phyloP scores from a whole-genome alignment of 2,888 invertebrate species.

The Hermodice carunculata region DNA sequence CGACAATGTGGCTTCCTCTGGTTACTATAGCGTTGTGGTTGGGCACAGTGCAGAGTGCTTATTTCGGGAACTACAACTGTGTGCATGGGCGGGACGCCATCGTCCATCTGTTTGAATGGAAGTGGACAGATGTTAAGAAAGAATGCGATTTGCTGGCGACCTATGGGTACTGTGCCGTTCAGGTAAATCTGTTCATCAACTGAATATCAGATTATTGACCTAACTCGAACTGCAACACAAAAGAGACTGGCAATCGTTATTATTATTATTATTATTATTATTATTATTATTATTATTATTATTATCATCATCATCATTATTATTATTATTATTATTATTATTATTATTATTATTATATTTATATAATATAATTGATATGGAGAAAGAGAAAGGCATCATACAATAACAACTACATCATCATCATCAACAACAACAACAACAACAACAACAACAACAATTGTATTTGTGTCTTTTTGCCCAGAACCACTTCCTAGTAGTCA shows the following conservation, averaged over 20 bases:
- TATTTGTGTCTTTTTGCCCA: too few species aligned
- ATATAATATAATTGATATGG: too few species aligned
- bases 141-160: constrained; percentile 29
- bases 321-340: too few species aligned
- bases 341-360: too few species aligned
- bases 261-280: not conserved
- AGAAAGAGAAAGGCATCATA: too few species aligned
- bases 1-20: too few species aligned
- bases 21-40: too few species aligned
- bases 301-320: not conserved
- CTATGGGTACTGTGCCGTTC: constrained; percentile 32
- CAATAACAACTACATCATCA: too few species aligned
- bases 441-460: too few species aligned
- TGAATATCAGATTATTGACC: not conserved
- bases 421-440: too few species aligned
- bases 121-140: constrained; percentile 32
- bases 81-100: constrained; percentile 15
- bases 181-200: constrained; percentile 28
- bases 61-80: constrained; percentile 22
- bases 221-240: not conserved
- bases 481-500: too few species aligned
- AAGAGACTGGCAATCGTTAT: not conserved
- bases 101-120: constrained; percentile 41
- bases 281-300: not conserved
- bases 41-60: too few species aligned